phyloP scores from a whole-genome alignment of 2,888 invertebrate species.

The Junonia oenone region DNA sequence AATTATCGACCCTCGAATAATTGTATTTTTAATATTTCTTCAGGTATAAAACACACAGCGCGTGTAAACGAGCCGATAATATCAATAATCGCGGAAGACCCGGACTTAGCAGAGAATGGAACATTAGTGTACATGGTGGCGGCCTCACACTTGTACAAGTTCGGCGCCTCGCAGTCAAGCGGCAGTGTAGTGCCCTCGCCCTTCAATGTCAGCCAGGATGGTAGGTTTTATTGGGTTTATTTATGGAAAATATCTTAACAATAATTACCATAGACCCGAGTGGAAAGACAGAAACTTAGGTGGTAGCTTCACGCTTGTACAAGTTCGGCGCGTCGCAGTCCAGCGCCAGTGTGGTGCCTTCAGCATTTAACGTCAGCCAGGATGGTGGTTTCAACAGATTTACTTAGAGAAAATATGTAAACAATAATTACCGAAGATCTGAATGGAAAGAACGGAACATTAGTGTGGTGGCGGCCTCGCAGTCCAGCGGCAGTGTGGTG shows the following conservation, averaged over 20 bases:
- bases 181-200: constrained; percentile 94
- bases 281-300: too few species aligned
- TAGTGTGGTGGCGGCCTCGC: constrained; percentile 86
- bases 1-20: too few species aligned
- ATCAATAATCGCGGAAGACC: constrained; percentile 88
- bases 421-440: constrained; percentile 89
- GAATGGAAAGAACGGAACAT: constrained; percentile 91
- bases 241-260: too few species aligned
- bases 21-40: background rate
- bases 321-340: too few species aligned
- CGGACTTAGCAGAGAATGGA: constrained; percentile 91
- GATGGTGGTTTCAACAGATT: too few species aligned
- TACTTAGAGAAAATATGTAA: too few species aligned
- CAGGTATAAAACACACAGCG: constrained; percentile 87
- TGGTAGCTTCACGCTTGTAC: too few species aligned
- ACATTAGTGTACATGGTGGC: constrained; percentile 89
- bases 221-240: constrained; percentile 64
- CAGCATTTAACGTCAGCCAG: too few species aligned
- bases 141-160: constrained; percentile 89
- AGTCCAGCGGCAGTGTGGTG: constrained; percentile 90
- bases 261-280: too few species aligned
- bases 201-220: constrained; percentile 87
- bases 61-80: constrained; percentile 86
- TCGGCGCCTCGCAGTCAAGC: constrained; percentile 85
- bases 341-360: too few species aligned